phyloP scores from a whole-genome alignment of 2,113 vertebrate species.

The Pelobates fuscus region DNA sequence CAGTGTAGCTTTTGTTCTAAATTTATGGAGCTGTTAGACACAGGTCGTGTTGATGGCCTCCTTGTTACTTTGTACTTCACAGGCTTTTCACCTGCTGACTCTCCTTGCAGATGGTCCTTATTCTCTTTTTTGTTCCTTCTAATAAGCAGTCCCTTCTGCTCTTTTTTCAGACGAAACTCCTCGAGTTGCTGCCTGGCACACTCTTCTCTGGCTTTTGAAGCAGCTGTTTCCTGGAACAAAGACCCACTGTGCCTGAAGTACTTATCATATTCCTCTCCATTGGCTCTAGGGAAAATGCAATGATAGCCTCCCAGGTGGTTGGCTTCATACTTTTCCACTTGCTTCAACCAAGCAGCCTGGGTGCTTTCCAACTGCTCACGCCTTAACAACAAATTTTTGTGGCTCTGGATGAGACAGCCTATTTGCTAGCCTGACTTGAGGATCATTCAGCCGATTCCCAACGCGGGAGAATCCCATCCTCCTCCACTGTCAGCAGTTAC shows the following conservation, averaged over 20 bases:
- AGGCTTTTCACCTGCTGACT: conserved; percentile 62
- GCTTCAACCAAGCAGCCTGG: conserved; percentile 62
- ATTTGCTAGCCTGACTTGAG: too few relatives aligned
- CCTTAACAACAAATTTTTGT: too few relatives aligned
- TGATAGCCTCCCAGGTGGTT: conserved; percentile 66
- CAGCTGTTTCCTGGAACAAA: conserved; percentile 69
- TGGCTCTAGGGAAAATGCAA: conserved; percentile 61
- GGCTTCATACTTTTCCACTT: conserved; percentile 64
- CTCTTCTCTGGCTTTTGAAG: conserved; percentile 72
- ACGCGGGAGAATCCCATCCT: too few relatives aligned
- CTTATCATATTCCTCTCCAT: conserved; percentile 59
- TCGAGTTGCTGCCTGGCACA: conserved; percentile 74
- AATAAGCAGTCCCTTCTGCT: conserved; percentile 56
- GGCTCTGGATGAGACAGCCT: too few relatives aligned
- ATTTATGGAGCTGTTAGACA: conserved; percentile 22
- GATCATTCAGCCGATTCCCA: too few relatives aligned
- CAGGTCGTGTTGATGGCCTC: conserved; percentile 2
- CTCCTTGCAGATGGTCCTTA: conserved; percentile 61
- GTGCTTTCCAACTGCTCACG: conserved; percentile 58
- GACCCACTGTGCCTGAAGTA: conserved; percentile 71
- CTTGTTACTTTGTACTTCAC: neutral
- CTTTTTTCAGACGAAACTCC: conserved; percentile 67
- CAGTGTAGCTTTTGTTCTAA: conserved; percentile 52
- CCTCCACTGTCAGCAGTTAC: too few relatives aligned
- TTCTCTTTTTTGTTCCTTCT: conserved; percentile 57